phyloP scores from a whole-genome alignment of 2,113 vertebrate species.

The Odontophorus gujanensis region DNA sequence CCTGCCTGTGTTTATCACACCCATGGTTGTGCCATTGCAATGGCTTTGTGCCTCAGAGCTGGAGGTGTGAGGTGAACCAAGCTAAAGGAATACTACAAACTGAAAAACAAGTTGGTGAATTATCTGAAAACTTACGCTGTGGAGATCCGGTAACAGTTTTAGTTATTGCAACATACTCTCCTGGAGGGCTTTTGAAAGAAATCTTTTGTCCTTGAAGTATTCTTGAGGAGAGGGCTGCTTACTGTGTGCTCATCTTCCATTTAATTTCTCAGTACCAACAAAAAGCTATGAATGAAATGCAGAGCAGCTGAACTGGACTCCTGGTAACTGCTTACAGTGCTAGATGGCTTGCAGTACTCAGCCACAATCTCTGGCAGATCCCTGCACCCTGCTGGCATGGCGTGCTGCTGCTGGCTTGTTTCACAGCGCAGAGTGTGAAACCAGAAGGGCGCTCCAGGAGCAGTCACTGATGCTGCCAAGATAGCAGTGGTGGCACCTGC shows the following conservation, averaged over 20 bases:
- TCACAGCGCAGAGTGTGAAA: background rate
- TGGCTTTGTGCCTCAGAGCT: constrained; percentile 28
- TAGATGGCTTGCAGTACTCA: background rate
- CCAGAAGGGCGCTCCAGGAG: constrained; percentile 21
- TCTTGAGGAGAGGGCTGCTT: background rate
- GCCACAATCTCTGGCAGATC: background rate
- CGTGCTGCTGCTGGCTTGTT: background rate
- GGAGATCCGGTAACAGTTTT: background rate
- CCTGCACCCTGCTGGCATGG: background rate
- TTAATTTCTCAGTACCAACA: background rate
- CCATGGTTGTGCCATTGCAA: background rate
- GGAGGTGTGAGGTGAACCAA: constrained; percentile 37
- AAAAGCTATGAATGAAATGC: background rate
- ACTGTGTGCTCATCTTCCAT: background rate
- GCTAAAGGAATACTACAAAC: constrained; percentile 17
- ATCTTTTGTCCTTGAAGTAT: background rate
- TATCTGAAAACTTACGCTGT: background rate
- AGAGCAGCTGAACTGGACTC: background rate
- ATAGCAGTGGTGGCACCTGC: background rate
- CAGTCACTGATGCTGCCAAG: constrained; percentile 20
- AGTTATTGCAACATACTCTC: background rate
- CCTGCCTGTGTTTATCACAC: constrained; percentile 54
- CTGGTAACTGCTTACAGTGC: background rate
- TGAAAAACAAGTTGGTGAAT: background rate
- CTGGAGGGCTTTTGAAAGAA: background rate